Percentiles rank a stretch among this genome's conserved stretches.
These are phyloP conservation scores for Agelas oroides DNA, from an alignment of 37 sponge, comb jelly and placozoan species.

Conservation along the genomic window DNA sequence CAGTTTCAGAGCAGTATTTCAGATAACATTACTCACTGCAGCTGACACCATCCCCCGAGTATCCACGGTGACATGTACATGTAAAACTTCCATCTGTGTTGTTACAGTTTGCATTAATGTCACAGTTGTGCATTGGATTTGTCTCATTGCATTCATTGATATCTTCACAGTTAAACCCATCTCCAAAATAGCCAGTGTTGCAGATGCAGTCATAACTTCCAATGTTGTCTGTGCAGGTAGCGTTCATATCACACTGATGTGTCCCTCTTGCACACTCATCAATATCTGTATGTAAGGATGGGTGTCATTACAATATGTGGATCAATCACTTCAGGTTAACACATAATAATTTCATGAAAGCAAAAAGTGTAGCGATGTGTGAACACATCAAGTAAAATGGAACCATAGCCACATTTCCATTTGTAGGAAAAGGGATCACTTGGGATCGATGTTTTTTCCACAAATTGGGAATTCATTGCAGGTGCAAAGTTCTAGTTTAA, in stretches of 20 bases:
- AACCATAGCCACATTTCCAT: too few relatives aligned
- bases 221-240: constrained; percentile 10
- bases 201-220: constrained; percentile 39
- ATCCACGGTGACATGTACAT: constrained; percentile 44
- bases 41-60: constrained; percentile 13
- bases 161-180: constrained; percentile 37
- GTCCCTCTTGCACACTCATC: constrained; percentile 5
- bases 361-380: too few relatives aligned
- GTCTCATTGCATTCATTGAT: constrained; percentile 39
- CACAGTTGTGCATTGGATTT: not conserved
- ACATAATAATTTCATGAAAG: too few relatives aligned
- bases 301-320: too few relatives aligned
- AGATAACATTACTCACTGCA: not conserved
- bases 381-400: too few relatives aligned
- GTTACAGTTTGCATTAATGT: constrained; percentile 7
- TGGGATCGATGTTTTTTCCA: too few relatives aligned
- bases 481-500: too few relatives aligned
- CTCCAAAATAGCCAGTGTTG: constrained; percentile 1
- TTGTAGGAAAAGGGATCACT: too few relatives aligned
- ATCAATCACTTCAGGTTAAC: too few relatives aligned
- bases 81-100: constrained; percentile 24
- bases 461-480: too few relatives aligned
- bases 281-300: not conserved
- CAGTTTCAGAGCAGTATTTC: too few relatives aligned
- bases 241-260: not conserved